phyloP scores from a whole-genome alignment of 2,888 invertebrate genomes.

The Cyaniris semiargus region DNA sequence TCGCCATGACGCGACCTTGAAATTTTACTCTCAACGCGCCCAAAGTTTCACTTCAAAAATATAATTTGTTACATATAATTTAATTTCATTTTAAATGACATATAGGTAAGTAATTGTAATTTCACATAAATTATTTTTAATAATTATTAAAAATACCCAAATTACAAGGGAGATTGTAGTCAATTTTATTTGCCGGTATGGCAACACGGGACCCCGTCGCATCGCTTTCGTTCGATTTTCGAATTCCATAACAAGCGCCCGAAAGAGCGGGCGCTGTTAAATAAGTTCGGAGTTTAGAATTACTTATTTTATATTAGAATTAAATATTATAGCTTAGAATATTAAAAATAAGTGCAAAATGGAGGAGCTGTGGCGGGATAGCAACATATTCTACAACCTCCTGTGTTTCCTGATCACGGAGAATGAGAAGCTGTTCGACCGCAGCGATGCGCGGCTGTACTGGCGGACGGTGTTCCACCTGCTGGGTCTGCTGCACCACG shows the following conservation, averaged over 20 bases:
- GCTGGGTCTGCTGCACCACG: constrained; percentile 54
- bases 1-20: no score
- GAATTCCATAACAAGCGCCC: constrained; percentile 36
- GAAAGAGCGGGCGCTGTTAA: constrained; percentile 36
- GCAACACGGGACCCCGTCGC: background rate
- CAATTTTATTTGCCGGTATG: background rate
- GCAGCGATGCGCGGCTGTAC: constrained; percentile 62
- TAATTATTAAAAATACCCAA: background rate
- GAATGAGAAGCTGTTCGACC: constrained; percentile 67
- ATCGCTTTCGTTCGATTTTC: background rate
- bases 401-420: constrained; percentile 68
- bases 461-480: constrained; percentile 65
- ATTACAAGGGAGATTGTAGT: background rate
- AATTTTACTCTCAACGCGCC: no score
- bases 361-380: constrained; percentile 63
- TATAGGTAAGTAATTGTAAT: background rate
- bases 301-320: background rate
- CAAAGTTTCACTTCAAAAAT: no score
- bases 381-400: constrained; percentile 65
- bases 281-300: constrained; percentile 13
- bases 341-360: constrained; percentile 46
- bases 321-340: background rate
- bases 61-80: background rate
- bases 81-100: no score
- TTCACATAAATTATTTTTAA: background rate